Conservation (phyloP, 2,888 invertebrate genomes). For the Volucella inflata region DNA sequence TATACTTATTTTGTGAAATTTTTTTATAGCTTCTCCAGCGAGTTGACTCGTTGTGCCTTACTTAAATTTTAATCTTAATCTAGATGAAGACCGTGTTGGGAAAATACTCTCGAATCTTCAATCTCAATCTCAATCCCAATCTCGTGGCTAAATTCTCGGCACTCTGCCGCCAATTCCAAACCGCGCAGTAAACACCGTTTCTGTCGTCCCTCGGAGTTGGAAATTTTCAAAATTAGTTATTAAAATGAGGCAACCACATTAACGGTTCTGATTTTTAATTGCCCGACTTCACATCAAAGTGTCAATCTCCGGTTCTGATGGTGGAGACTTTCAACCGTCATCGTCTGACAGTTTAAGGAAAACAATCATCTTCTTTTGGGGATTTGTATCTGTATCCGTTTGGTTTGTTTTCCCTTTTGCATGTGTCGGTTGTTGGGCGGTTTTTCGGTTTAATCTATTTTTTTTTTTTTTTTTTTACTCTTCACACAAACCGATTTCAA, state of each 20-base stretch:
- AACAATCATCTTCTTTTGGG: not conserved
- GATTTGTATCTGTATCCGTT: not conserved
- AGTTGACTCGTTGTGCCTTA: too few species aligned
- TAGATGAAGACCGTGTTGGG: too few species aligned
- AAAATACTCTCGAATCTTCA: too few species aligned
- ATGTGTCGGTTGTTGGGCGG: not conserved
- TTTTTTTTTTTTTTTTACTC: not conserved
- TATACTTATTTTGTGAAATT: not conserved
- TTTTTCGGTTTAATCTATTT: not conserved
- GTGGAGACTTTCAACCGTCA: conserved; percentile 1
- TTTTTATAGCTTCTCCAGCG: too few species aligned
- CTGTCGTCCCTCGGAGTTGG: not conserved
- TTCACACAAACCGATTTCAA: conserved; percentile 40
- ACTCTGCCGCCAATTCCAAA: too few species aligned
- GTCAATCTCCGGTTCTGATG: not conserved
- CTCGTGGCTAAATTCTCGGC: not conserved
- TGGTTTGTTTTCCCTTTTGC: conserved; percentile 20
- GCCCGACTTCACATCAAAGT: not conserved
- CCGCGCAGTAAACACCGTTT: too few species aligned
- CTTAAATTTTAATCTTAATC: too few species aligned
- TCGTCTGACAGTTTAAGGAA: not conserved
- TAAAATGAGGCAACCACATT: not conserved
- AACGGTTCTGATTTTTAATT: not conserved
- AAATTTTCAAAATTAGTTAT: too few species aligned
- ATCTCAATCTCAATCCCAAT: too few species aligned